phyloP scores from a whole-genome alignment of 2,797 vertebrate genomes.

The Rhinatrema bivittatum region DNA sequence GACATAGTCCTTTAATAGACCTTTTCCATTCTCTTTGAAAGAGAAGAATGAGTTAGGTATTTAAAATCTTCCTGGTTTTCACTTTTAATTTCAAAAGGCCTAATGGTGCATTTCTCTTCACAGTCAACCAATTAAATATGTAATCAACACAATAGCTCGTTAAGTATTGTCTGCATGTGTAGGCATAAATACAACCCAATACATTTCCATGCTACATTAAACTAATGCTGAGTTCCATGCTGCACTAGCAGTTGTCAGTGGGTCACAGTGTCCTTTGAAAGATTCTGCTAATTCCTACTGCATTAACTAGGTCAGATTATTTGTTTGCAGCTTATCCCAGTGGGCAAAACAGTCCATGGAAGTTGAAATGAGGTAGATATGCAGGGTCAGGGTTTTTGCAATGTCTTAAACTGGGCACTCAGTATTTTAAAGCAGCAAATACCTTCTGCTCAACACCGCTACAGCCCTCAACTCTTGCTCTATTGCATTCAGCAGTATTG shows the following conservation, averaged over 20 bases:
- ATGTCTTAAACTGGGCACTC: no score
- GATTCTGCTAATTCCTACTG: conserved; percentile 18
- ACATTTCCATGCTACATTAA: conserved; percentile 42
- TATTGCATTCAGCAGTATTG: no score
- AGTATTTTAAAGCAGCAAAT: no score
- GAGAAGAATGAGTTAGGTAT: conserved; percentile 24
- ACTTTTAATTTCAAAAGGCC: conserved; percentile 38
- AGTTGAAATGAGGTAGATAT: no score
- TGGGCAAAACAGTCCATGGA: conserved; percentile 13
- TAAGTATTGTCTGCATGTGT: conserved; percentile 42
- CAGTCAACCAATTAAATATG: conserved; percentile 46
- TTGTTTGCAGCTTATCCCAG: conserved; percentile 16
- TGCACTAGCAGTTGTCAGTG: conserved; percentile 21
- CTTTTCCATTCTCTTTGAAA: conserved; percentile 30
- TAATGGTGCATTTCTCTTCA: conserved; percentile 36
- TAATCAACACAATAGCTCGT: conserved; percentile 34
- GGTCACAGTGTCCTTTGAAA: conserved; percentile 22
- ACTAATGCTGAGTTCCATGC: conserved; percentile 25
- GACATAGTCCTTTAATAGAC: no score
- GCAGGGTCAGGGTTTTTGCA: no score
- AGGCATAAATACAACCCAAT: conserved; percentile 43
- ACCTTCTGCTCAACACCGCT: no score
- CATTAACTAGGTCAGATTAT: conserved; percentile 19
- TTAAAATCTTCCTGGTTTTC: no score
- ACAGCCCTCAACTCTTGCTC: no score